Evolutionary conservation across 2,113 vertebrate species (phyloP).

Genomic region (Eupsittula cactorum): DNA sequence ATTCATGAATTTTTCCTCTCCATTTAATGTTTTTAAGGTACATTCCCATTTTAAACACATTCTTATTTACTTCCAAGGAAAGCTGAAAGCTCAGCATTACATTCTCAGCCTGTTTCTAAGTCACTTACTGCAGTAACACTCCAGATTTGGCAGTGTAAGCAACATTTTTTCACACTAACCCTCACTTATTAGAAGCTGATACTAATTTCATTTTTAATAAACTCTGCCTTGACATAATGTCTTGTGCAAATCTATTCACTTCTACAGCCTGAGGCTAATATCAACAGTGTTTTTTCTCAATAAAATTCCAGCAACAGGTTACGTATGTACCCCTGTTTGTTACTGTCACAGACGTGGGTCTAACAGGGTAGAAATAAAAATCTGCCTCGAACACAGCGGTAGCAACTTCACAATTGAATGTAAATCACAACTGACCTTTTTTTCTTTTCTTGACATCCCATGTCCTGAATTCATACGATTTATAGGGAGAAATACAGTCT

Average conservation of each 20-base stretch:
- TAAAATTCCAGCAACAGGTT: not conserved
- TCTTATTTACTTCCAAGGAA: not conserved
- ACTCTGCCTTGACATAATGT: not conserved
- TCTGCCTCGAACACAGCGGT: not conserved
- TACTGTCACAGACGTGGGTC: not conserved
- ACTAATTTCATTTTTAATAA: slow-evolving; percentile 19
- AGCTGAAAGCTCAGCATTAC: not conserved
- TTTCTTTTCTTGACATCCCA: not conserved
- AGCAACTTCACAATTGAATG: not conserved
- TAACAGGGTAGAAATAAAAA: not conserved
- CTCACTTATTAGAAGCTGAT: not conserved
- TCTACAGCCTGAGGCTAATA: not conserved
- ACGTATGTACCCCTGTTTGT: not conserved
- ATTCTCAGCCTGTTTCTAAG: not conserved
- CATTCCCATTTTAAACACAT: not conserved
- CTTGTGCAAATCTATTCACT: not conserved
- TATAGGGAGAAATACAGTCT: not conserved
- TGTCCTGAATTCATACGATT: not conserved
- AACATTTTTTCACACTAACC: not conserved
- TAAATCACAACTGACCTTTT: not conserved
- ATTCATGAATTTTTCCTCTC: not conserved
- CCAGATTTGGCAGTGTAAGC: not conserved
- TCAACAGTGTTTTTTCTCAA: not conserved
- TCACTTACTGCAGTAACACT: not conserved
- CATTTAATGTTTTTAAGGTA: fast-evolving